Base-by-base conservation (phyloP, 2,797 vertebrate genomes). In the Threskiornis aethiopicus region DNA sequence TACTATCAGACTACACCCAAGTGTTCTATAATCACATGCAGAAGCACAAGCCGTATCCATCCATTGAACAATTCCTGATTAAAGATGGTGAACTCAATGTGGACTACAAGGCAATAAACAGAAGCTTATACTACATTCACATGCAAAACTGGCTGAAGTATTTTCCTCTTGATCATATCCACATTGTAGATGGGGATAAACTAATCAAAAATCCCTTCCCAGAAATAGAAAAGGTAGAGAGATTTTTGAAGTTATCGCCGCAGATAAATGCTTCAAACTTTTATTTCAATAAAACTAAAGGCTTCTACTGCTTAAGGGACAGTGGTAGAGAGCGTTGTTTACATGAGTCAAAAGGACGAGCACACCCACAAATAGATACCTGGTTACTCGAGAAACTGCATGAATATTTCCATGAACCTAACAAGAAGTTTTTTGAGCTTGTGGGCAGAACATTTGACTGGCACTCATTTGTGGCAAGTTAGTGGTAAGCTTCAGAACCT, bases 1-100 rank as follows among this genome's bases (percentile, higher is more conserved):
- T 99, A 76, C 98, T 99, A 33, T 99, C 99, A 4, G 99, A 99
- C 98, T 99, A 99, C 97, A 99, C 99, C n/a, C 99, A 99, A 97
- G 99, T 99, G 69, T 99, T 99, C 93, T 99, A 99, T 98, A 99
- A 99, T 97, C 99, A 99, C 39, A 96, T 99, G 95, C 99, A 99
- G 98, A 99, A 99, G 95, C 99, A 98, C 98, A 99, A 99, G 96
- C 98, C 96, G 29, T 99, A 99, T 91, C 99, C 99, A 67, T 97
- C 99, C 79, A 98, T 99, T 5, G 99, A 99, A 96, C 98, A 99
- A 4, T 97, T 99, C 51, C 98, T 99, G 90, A 96, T 99, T 87
- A 99, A 98, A 95, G 98, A 98, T 6, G 99, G 98, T 8, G 97
- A 99, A 76, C 98, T 99, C 85, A 99, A 99, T 84, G 96, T 98